Conservation (phyloP, 2,113 vertebrate species). For the Rhynchomys soricoides region DNA sequence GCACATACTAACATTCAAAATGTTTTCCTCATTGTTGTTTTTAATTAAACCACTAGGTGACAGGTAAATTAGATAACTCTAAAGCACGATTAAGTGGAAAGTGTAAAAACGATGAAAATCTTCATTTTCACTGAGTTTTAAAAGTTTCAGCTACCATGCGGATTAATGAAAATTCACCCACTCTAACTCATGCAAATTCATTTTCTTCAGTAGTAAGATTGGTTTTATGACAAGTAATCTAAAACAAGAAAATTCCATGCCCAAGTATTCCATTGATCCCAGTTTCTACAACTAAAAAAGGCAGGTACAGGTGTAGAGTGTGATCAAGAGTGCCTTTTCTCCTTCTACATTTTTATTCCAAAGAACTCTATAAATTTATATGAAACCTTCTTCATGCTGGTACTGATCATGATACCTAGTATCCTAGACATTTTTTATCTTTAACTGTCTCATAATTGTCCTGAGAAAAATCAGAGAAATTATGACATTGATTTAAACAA, state of each 20-base stretch:
- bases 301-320: not conserved
- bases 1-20: not conserved
- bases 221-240: not conserved
- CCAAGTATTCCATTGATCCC: not conserved
- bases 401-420: constrained; percentile 56
- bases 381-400: constrained; percentile 24
- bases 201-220: constrained; percentile 22
- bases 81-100: constrained; percentile 3
- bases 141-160: not conserved
- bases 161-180: constrained; percentile 42
- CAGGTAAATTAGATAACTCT: constrained; percentile 22
- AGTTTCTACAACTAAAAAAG: not conserved
- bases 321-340: not conserved
- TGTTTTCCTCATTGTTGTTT: not conserved
- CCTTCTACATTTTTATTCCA: not conserved
- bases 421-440: constrained; percentile 57
- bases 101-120: not conserved
- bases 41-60: constrained; percentile 38
- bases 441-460: not conserved
- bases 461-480: constrained; percentile 58
- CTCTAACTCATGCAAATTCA: not conserved
- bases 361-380: constrained; percentile 47
- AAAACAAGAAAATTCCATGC: not conserved
- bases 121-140: not conserved
- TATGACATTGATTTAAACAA: constrained; percentile 65